Percentiles rank a stretch among this genome's conserved stretches.
Conservation (phyloP, 64 coral and sea anemone species). For the Platygyra sinensis region DNA sequence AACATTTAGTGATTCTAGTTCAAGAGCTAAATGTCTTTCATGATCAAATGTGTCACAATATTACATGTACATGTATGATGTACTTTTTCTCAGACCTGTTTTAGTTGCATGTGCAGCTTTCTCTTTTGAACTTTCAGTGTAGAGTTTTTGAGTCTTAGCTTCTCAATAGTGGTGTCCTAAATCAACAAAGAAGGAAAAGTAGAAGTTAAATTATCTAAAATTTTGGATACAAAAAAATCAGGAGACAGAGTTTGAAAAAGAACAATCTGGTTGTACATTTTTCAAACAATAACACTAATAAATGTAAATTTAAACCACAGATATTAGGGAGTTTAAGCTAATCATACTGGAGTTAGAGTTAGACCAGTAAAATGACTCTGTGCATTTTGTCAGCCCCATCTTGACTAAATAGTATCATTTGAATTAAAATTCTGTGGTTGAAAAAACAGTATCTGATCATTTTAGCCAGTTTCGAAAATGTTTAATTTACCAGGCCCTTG, state of each 20-base stretch:
- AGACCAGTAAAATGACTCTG: too few relatives aligned
- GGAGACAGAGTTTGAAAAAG: not conserved
- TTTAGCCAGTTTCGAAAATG: too few relatives aligned
- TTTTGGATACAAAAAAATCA: not conserved
- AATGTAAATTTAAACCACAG: too few relatives aligned
- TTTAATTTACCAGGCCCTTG: too few relatives aligned
- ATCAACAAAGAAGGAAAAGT: not conserved
- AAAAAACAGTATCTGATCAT: too few relatives aligned
- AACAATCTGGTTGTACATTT: not conserved
- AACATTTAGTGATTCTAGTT: not conserved
- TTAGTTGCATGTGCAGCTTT: slow-evolving; percentile 98
- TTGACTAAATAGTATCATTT: too few relatives aligned
- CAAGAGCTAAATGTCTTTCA: not conserved
- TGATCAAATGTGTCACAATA: too few relatives aligned
- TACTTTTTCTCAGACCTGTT: slow-evolving; percentile 64
- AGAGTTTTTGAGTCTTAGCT: slow-evolving; percentile 94
- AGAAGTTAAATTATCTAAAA: not conserved
- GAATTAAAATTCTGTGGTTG: too few relatives aligned
- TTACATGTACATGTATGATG: not conserved
- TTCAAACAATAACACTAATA: too few relatives aligned
- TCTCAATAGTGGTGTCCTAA: slow-evolving; percentile 96
- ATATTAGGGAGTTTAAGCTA: too few relatives aligned
- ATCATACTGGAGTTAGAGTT: too few relatives aligned
- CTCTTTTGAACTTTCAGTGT: slow-evolving; percentile 98
- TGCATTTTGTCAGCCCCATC: too few relatives aligned